Percentiles rank a stretch among this genome's conserved stretches.
Conservation (phyloP, 1,140 invertebrate species). For the Lordiphosa collinella region DNA sequence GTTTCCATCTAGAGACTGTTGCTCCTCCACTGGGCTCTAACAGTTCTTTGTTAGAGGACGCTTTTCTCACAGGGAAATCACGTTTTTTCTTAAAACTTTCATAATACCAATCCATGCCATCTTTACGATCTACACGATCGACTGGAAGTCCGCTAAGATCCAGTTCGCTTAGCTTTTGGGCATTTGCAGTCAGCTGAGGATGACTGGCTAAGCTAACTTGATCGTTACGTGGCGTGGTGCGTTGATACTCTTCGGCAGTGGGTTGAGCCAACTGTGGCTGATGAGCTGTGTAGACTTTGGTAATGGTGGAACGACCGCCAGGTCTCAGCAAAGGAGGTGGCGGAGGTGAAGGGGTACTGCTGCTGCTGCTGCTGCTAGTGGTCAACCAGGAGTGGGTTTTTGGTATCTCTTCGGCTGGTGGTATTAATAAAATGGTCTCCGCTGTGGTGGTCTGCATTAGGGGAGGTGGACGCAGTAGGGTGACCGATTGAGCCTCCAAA, state of each 20-base stretch:
- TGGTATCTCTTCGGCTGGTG: constrained; percentile 64
- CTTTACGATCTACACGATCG: constrained; percentile 61
- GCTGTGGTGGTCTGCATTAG: constrained; percentile 64
- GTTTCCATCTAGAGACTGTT: constrained; percentile 18
- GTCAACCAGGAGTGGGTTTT: constrained; percentile 67
- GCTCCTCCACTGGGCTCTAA: constrained; percentile 19
- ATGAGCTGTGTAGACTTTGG: constrained; percentile 83
- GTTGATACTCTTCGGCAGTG: constrained; percentile 74
- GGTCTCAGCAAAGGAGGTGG: constrained; percentile 16
- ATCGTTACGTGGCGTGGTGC: constrained; percentile 62
- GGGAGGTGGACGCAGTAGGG: constrained; percentile 59
- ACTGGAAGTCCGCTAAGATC: constrained; percentile 14
- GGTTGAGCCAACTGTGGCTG: constrained; percentile 60
- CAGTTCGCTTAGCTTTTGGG: constrained; percentile 58
- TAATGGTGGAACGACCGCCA: constrained; percentile 82
- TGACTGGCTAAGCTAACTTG: constrained; percentile 44
- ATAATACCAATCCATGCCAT: constrained; percentile 86
- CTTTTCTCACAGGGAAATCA: constrained; percentile 38
- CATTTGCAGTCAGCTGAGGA: constrained; percentile 46
- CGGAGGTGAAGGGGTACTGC: constrained; percentile 6
- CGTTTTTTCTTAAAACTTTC: constrained; percentile 84
- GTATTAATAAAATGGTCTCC: constrained; percentile 73
- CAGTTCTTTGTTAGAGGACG: constrained; percentile 40
- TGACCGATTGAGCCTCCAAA: constrained; percentile 68
- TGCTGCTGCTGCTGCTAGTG: constrained; percentile 32